Percentiles rank a stretch among this genome's conserved stretches.
Evolutionary conservation across 2,888 invertebrate genomes (phyloP).

Genomic region (Hirtodrosophila alboralis): DNA sequence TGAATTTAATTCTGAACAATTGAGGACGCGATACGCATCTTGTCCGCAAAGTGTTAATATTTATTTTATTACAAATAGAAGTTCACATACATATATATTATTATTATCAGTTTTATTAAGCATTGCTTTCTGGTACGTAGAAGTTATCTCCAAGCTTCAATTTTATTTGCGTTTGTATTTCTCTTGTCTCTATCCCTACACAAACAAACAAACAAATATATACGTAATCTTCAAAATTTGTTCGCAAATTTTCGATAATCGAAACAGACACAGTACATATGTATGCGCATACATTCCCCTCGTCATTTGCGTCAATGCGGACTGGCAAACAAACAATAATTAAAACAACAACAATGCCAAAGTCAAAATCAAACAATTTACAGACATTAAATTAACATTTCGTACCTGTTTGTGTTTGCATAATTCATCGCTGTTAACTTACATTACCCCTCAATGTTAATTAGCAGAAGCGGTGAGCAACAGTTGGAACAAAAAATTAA

Average conservation of each 20-base stretch:
- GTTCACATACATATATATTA: conserved; percentile 10
- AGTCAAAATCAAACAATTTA: not conserved
- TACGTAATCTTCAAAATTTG: conserved; percentile 3
- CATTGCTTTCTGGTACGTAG: conserved; percentile 25
- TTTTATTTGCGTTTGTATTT: conserved; percentile 28
- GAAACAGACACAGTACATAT: conserved; percentile 1
- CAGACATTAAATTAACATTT: conserved; percentile 2
- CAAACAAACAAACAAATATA: not conserved
- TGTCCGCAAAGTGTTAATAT: conserved; percentile 17
- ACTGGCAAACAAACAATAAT: conserved; percentile 16
- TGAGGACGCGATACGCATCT: conserved; percentile 46
- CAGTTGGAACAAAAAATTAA: conserved; percentile 4
- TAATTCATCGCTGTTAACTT: conserved; percentile 21
- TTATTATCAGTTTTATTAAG: conserved; percentile 22
- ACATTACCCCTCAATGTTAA: conserved; percentile 5
- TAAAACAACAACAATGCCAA: not conserved
- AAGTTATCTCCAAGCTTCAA: conserved; percentile 21
- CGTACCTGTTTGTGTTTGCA: conserved; percentile 6
- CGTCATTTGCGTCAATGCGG: conserved; percentile 43
- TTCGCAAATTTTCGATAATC: conserved; percentile 21
- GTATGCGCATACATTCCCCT: conserved; percentile 11
- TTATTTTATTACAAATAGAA: conserved; percentile 9
- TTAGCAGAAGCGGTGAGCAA: conserved; percentile 14
- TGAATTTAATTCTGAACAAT: conserved; percentile 47
- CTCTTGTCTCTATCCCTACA: conserved; percentile 14